Conservation (phyloP, 2,797 vertebrate genomes). For the Eptatretus atami region DNA sequence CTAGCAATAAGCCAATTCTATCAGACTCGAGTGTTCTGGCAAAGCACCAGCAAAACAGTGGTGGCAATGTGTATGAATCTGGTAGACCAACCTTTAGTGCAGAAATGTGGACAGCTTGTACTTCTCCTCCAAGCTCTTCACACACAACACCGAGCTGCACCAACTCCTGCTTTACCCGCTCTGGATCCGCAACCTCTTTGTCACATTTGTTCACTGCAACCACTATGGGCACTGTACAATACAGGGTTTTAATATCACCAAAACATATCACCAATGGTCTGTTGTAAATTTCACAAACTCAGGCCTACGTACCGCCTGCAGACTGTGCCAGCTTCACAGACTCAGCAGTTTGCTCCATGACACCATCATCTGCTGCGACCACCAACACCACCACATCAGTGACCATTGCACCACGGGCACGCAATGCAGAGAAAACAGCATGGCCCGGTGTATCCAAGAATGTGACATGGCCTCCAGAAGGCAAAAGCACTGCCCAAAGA, state of each 20-base stretch:
- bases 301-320: slow-evolving; percentile 21
- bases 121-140: slow-evolving; percentile 60
- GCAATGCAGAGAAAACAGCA: slow-evolving; percentile 65
- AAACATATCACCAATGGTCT: not conserved
- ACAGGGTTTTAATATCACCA: too few species aligned
- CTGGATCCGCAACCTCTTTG: slow-evolving; percentile 35
- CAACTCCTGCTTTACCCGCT: slow-evolving; percentile 39
- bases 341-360: slow-evolving; percentile 70
- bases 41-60: too few species aligned
- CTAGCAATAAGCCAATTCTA: too few species aligned
- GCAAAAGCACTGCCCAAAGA: slow-evolving; percentile 22
- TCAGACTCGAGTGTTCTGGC: too few species aligned
- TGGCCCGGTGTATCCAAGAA: slow-evolving; percentile 89
- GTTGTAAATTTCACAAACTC: not conserved
- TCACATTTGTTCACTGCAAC: slow-evolving; percentile 86
- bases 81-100: slow-evolving; percentile 32
- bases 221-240: slow-evolving; percentile 32
- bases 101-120: slow-evolving; percentile 51
- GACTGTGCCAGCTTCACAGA: slow-evolving; percentile 51
- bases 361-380: slow-evolving; percentile 68
- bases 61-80: too few species aligned
- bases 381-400: slow-evolving; percentile 66
- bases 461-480: slow-evolving; percentile 54
- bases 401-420: slow-evolving; percentile 41
- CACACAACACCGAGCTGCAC: slow-evolving; percentile 42